phyloP scores from a whole-genome alignment of 2,113 vertebrate genomes.

The Alexandromys fortis region DNA sequence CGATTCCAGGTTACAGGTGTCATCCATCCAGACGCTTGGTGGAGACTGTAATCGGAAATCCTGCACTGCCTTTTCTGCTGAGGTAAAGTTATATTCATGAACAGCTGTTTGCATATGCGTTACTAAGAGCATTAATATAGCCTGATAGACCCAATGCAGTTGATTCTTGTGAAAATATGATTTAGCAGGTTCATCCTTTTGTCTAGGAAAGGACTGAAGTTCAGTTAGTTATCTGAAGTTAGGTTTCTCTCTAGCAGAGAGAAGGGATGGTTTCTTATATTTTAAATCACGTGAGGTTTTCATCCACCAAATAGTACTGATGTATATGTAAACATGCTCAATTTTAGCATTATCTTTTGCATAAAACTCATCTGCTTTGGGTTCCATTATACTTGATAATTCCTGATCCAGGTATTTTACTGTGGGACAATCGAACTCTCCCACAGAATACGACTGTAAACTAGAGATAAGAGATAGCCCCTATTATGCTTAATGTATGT shows the following conservation, averaged over 20 bases:
- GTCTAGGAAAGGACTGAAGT: neutral
- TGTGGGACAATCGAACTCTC: neutral
- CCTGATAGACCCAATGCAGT: neutral
- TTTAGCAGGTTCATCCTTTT: neutral
- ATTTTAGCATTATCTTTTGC: neutral
- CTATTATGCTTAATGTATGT: neutral
- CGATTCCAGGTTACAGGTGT: constrained; percentile 35
- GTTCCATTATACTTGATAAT: neutral
- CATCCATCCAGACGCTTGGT: constrained; percentile 13
- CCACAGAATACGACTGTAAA: neutral
- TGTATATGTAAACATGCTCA: neutral
- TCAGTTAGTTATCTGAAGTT: neutral
- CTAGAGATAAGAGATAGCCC: neutral
- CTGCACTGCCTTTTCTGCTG: neutral
- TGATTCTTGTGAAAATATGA: neutral
- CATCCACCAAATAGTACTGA: neutral
- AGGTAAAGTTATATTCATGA: neutral
- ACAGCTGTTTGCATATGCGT: neutral
- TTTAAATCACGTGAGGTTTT: neutral
- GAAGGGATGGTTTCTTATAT: neutral
- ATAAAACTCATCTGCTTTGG: neutral
- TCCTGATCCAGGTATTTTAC: neutral
- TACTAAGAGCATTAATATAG: neutral
- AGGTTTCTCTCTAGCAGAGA: neutral
- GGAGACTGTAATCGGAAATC: neutral